Conservation (phyloP, 2,113 vertebrate genomes). For the Cyanoderma ruficeps region DNA sequence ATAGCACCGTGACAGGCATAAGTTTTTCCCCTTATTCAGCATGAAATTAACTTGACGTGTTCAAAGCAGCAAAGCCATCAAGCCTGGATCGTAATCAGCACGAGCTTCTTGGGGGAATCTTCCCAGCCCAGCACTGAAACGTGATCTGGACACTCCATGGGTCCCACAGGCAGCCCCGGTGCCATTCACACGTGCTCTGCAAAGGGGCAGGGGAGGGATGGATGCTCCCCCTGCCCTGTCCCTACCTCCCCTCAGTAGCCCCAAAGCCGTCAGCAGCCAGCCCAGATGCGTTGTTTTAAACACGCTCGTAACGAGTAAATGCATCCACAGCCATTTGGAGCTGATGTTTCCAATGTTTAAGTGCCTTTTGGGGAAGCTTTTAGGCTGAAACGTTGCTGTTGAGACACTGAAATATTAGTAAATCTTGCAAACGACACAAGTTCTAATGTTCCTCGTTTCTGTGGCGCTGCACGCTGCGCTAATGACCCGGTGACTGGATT, state of each 20-base stretch:
- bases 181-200: neutral
- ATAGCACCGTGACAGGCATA: slow-evolving; percentile 22
- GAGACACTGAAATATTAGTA: slow-evolving; percentile 67
- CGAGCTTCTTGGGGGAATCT: slow-evolving; percentile 28
- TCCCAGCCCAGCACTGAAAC: neutral
- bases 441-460: slow-evolving; percentile 22
- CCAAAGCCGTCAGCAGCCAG: neutral
- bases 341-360: slow-evolving; percentile 28
- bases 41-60: slow-evolving; percentile 46
- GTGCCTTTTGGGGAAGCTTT: slow-evolving; percentile 48
- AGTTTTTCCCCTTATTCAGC: slow-evolving; percentile 52
- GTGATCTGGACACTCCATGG: neutral
- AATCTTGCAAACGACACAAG: slow-evolving; percentile 47
- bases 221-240: neutral
- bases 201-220: neutral
- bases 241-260: neutral
- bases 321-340: neutral
- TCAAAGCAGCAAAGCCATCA: slow-evolving; percentile 32
- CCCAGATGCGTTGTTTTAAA: neutral
- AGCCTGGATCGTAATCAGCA: neutral
- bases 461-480: slow-evolving; percentile 58
- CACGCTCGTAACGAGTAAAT: neutral
- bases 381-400: slow-evolving; percentile 40
- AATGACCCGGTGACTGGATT: slow-evolving; percentile 72
- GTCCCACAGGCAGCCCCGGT: neutral